Percentiles rank a stretch among this genome's conserved stretches.
phyloP scores from a whole-genome alignment of 2,888 invertebrate species.

The Lasioglossum villosulum region DNA sequence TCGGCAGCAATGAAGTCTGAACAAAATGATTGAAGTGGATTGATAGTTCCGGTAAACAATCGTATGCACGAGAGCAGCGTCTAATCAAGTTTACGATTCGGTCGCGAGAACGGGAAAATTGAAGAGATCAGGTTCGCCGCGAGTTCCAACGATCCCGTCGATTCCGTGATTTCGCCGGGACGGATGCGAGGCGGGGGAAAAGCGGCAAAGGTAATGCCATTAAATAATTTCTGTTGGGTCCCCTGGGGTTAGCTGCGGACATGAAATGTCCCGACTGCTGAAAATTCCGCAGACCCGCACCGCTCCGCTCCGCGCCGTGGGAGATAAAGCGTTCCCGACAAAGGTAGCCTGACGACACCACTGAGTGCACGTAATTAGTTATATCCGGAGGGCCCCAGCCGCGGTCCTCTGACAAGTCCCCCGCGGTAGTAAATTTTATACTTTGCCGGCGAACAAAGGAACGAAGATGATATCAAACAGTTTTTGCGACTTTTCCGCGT shows the following conservation, averaged over 20 bases:
- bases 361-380: conserved; percentile 73
- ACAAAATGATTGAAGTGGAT: neutral
- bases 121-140: neutral
- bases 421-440: conserved; percentile 70
- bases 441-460: conserved; percentile 66
- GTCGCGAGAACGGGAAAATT: neutral
- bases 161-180: conserved; percentile 21
- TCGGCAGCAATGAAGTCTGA: neutral
- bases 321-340: conserved; percentile 63
- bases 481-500: conserved; percentile 61
- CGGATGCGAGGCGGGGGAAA: neutral
- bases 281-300: conserved; percentile 47
- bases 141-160: neutral
- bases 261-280: conserved; percentile 58
- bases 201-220: conserved; percentile 39
- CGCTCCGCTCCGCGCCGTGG: conserved; percentile 3
- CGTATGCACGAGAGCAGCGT: neutral
- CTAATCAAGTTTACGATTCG: conserved; percentile 10
- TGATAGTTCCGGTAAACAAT: neutral
- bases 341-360: conserved; percentile 65
- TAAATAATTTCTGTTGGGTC: conserved; percentile 48
- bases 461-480: conserved; percentile 71
- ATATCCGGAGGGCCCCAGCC: conserved; percentile 68
- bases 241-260: conserved; percentile 44
- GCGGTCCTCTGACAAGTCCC: conserved; percentile 59